Evolutionary conservation across 2,888 invertebrate species (phyloP), one percentile per base, ranked within the genome.

Genomic region (Malachius bipustulatus): DNA sequence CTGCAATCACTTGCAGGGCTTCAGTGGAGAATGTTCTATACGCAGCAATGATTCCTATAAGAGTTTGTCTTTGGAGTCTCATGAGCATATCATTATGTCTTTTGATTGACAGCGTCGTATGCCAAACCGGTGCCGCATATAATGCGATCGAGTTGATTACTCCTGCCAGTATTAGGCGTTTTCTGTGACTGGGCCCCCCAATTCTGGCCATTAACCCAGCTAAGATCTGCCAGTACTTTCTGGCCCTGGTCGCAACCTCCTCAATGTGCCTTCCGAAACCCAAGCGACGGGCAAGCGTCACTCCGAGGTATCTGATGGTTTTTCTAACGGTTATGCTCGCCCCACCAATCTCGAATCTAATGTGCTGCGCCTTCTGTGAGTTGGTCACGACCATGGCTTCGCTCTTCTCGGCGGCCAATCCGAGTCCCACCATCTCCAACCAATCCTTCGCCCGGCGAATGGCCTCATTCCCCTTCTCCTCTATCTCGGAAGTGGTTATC

Each of bases 81-180:
- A 11, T 12, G 3, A 36, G 2, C 32, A 36, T 12, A 3, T 9
- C n/a, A 8, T 10, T 4, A 16, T 13, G 4, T 2, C 13, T 4
- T 3, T 10, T 15, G 10, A 13, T 27, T 8, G 8, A 4, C 2
- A 36, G 9, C 8, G 32, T 12, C 2, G 3, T 3, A 4, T 10
- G 12, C 27, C 32, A 36, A 4, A 33, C n/a, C 8, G 37, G 37
- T 4, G 36, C 36, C 4, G 32, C 36, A 26, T 36, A 36, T 1
- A 32, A n/a, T 3, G 32, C 8, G 1, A 14, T 12, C 2, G n/a
- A 9, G 4, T 14, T 6, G 3, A 16, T 29, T 6, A 26, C 32
- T 4, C 27, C 1, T 2, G 32, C 32, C 19, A 36, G 15, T 2
- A 32, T n/a, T 24, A 26, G 10, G 1, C 37, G 8, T 29, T 29